Conservation (phyloP, 2,113 vertebrate genomes). For the Heterochromis multidens region DNA sequence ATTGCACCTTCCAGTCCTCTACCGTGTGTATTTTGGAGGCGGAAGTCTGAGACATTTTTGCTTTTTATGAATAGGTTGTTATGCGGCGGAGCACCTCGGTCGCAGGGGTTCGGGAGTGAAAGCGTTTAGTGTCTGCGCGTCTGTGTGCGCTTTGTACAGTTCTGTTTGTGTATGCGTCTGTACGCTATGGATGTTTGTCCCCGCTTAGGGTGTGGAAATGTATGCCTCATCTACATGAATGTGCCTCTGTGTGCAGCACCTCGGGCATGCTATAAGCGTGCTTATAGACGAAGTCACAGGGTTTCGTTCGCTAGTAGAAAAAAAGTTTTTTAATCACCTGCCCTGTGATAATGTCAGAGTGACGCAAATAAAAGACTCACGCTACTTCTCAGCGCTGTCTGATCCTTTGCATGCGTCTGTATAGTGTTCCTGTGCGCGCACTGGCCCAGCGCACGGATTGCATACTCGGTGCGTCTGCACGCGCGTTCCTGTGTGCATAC, state of each 20-base stretch:
- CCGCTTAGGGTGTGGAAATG: conserved; percentile 43
- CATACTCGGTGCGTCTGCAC: not conserved
- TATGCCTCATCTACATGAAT: conserved; percentile 40
- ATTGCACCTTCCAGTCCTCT: conserved; percentile 51
- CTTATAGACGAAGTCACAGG: not conserved
- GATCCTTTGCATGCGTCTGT: too few relatives aligned
- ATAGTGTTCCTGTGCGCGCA: not conserved
- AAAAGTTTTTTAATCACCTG: not conserved
- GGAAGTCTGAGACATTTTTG: conserved; percentile 59
- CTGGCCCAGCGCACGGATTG: not conserved
- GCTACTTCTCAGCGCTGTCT: not conserved
- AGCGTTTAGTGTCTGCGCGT: conserved; percentile 66
- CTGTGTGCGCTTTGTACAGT: conserved; percentile 63
- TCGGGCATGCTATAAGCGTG: not conserved
- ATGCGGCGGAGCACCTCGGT: conserved; percentile 43
- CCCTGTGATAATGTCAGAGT: not conserved
- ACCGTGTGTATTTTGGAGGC: conserved; percentile 68
- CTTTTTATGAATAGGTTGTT: conserved; percentile 73
- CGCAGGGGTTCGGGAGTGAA: conserved; percentile 50
- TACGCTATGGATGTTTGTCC: conserved; percentile 34
- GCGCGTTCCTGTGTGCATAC: not conserved
- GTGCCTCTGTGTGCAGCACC: conserved; percentile 44
- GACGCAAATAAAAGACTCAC: not conserved
- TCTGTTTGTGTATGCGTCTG: conserved; percentile 56
- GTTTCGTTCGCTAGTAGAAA: not conserved